Evolutionary conservation across 2,888 invertebrate genomes (phyloP).

Genomic region (Ypsolopha scabrella): DNA sequence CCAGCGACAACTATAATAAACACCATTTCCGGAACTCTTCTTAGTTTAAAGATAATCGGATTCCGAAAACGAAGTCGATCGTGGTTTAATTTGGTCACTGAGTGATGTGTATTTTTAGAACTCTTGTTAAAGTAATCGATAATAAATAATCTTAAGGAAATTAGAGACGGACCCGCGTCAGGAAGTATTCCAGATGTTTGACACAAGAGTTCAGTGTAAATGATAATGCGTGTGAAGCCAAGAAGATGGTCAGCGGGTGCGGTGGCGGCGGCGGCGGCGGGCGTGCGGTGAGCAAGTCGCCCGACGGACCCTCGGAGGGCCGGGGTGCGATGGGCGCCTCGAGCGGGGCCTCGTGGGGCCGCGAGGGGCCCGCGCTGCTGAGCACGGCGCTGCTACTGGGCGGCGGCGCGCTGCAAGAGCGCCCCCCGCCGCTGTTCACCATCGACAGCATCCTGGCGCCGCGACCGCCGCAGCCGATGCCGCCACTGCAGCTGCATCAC

Average conservation of each 20-base stretch:
- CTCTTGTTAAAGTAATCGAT: too few relatives aligned
- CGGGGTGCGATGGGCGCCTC: slow-evolving; percentile 44
- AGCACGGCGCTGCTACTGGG: slow-evolving; percentile 65
- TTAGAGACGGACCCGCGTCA: too few relatives aligned
- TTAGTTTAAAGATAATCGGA: too few relatives aligned
- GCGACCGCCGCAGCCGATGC: slow-evolving; percentile 70
- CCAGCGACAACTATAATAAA: slow-evolving; percentile 8
- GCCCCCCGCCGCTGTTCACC: slow-evolving; percentile 77
- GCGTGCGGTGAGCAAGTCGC: neutral
- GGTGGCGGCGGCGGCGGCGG: slow-evolving; percentile 7
- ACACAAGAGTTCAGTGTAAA: too few relatives aligned
- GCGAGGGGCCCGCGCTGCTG: slow-evolving; percentile 60
- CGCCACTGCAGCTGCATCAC: slow-evolving; percentile 70
- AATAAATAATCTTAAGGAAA: too few relatives aligned
- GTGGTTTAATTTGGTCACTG: too few relatives aligned
- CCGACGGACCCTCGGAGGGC: slow-evolving; percentile 14
- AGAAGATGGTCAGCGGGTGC: slow-evolving; percentile 18
- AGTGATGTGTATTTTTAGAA: too few relatives aligned
- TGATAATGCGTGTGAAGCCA: slow-evolving; percentile 20
- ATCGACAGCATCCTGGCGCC: slow-evolving; percentile 90
- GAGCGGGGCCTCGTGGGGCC: slow-evolving; percentile 42
- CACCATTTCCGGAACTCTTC: too few relatives aligned
- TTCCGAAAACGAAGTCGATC: too few relatives aligned
- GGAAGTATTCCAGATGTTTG: too few relatives aligned
- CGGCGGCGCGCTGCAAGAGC: slow-evolving; percentile 55